Evolutionary conservation across 2,888 invertebrate genomes (phyloP), one percentile per base, ranked within the genome.

Genomic region (Heliconius ismenius): DNA sequence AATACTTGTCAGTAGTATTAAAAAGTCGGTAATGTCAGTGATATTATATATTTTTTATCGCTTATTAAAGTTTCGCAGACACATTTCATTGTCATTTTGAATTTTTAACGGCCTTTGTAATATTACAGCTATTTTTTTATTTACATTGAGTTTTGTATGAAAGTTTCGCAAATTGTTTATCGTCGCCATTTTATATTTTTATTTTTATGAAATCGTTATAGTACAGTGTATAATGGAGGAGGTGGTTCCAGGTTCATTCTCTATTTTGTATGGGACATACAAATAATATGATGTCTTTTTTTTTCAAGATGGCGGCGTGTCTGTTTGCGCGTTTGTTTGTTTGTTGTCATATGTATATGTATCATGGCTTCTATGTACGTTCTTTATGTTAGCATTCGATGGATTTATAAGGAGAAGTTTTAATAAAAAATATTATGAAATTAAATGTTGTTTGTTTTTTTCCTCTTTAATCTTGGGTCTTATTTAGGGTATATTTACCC

Each of bases 401-500:
- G 93, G 92, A 93, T 93, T 93, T 93, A 90, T 93, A 92, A 92
- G 92, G 90, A 92, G 91, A 93, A 92, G 90, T 91, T 93, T 93
- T 92, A 92, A 93, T 92, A 91, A 93, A 93, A 93, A 92, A 91
- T 88, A 89, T 87, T 89, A 90, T 88, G 87, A 92, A 92, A 92
- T 89, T 90, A 85, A 82, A 73, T 63, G 75, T 79, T 80, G 81
- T 82, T 83, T 86, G 84, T 84, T 86, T 87, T 86, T 81, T 79
- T 7, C 32, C 32, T 7, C 26, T 68, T 28, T 10, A 11, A 18
- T 49, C 24, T 26, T 68, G 1, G 6, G 21, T 9, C 9, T n/a
- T 2, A n/a, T 54, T 54, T 54, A 54, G 18, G 32, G 32, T 32
- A 32, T 32, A 32, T 32, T 32, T 32, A 32, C 32, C 9, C 32